A percentile compares a stretch with the other conserved stretches of the same genome.
Evolutionary conservation across 2,113 vertebrate species (phyloP).

Genomic region (Rattus norvegicus): DNA sequence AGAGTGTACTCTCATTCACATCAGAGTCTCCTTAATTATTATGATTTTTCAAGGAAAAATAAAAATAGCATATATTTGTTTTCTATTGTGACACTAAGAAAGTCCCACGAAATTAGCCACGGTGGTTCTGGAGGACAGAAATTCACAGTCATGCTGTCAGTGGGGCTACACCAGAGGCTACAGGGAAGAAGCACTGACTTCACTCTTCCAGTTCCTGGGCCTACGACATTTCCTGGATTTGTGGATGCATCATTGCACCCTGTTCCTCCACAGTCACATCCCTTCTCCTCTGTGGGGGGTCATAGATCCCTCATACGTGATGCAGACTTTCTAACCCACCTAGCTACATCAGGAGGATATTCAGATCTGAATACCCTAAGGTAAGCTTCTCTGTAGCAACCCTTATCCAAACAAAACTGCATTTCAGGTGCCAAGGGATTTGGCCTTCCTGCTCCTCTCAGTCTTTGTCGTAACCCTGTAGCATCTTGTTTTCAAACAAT

Average conservation of each 20-base stretch:
- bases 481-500: neutral
- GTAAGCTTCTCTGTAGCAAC: neutral
- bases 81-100: neutral
- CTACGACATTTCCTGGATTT: accelerated
- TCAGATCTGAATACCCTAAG: neutral
- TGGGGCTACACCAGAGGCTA: accelerated
- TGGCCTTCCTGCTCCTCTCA: neutral
- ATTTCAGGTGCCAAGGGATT: neutral
- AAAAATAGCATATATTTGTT: neutral
- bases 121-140: neutral
- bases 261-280: neutral
- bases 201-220: neutral
- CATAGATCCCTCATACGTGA: neutral
- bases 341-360: neutral
- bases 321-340: accelerated
- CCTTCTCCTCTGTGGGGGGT: neutral
- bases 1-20: neutral
- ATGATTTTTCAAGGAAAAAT: neutral
- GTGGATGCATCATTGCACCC: accelerated
- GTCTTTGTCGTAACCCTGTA: accelerated
- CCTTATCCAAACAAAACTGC: neutral
- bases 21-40: neutral
- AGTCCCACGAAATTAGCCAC: neutral
- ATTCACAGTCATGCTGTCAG: neutral
- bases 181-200: accelerated